These are phyloP conservation scores for Irena cyanogastra DNA, from an alignment of 2,113 vertebrate genomes.

Conservation along the genomic window DNA sequence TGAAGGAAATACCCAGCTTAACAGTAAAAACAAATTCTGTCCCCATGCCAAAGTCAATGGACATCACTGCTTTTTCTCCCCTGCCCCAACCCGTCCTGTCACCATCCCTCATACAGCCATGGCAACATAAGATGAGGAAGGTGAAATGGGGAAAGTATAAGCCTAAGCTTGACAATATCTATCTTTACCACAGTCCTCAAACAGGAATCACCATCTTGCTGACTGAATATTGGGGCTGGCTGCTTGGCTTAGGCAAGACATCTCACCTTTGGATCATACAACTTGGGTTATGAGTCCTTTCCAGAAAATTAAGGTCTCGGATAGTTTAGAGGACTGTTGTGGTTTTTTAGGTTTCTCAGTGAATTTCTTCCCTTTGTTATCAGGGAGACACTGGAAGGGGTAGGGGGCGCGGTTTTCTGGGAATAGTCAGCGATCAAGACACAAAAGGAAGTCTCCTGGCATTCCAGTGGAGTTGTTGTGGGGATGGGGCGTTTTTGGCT, in stretches of 20 bases:
- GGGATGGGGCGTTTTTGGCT: neutral
- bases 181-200: neutral
- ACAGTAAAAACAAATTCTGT: neutral
- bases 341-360: neutral
- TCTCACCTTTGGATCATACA: neutral
- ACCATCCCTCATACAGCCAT: neutral
- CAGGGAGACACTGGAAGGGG: rapidly evolving
- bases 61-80: neutral
- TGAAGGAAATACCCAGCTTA: neutral
- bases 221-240: neutral
- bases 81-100: neutral
- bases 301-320: neutral
- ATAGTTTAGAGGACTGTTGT: neutral
- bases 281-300: neutral
- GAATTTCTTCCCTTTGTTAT: neutral
- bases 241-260: neutral
- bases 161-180: neutral
- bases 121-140: neutral
- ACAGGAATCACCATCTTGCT: neutral
- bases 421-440: neutral
- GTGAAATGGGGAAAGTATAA: neutral
- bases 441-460: neutral
- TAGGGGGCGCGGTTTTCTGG: neutral
- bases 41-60: neutral
- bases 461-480: neutral